phyloP scores from a whole-genome alignment of 2,113 vertebrate species.

The Thamnaconus septentrionalis region DNA sequence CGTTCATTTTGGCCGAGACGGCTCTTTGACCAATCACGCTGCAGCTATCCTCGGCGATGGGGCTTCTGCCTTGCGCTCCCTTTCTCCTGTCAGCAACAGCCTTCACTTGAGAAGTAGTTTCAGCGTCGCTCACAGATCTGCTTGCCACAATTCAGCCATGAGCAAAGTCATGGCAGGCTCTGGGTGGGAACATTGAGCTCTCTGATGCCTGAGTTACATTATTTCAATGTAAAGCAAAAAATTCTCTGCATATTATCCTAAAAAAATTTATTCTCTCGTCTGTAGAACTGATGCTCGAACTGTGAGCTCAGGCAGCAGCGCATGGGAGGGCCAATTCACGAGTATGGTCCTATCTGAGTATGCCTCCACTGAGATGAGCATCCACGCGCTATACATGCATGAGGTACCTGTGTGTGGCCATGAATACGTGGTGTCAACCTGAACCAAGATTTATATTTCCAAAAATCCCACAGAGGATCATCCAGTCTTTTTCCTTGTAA shows the following conservation, averaged over 20 bases:
- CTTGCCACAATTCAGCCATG: conserved; percentile 66
- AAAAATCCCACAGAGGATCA: not conserved
- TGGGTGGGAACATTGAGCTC: conserved; percentile 75
- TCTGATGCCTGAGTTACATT: not conserved
- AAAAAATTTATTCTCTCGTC: not conserved
- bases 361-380: conserved; percentile 97
- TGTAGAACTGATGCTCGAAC: conserved; percentile 87
- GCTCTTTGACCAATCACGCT: conserved; percentile 80
- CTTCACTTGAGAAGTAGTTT: conserved; percentile 78
- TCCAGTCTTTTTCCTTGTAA: not conserved
- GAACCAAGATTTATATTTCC: not conserved
- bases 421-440: not conserved
- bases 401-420: conserved; percentile 77
- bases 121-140: conserved; percentile 62
- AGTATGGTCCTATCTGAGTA: conserved; percentile 95
- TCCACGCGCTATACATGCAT: conserved; percentile 96
- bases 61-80: conserved; percentile 87
- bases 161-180: conserved; percentile 83
- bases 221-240: not conserved
- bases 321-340: conserved; percentile 93
- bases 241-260: not conserved
- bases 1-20: conserved; percentile 81
- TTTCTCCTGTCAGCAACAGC: conserved; percentile 86
- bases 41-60: conserved; percentile 76
- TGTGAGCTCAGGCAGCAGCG: conserved; percentile 93